These are phyloP conservation scores for Hypomecis punctinalis DNA, from an alignment of 2,888 invertebrate species.

Conservation along the genomic window DNA sequence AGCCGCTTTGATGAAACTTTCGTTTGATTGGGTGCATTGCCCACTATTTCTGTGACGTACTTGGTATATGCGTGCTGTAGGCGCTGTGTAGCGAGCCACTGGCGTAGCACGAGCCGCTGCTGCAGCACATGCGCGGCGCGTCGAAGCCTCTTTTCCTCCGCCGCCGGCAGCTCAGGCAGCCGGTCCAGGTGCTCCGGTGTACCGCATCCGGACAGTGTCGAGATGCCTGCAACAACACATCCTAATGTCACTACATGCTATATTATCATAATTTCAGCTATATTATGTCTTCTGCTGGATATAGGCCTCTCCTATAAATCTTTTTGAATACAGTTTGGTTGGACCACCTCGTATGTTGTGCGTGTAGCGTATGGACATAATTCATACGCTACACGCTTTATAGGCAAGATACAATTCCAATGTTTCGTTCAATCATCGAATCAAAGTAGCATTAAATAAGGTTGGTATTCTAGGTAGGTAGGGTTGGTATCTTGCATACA, in stretches of 20 bases:
- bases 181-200: conserved; percentile 89
- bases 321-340: too few species aligned
- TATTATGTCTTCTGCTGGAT: too few species aligned
- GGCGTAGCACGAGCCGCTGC: conserved; percentile 92
- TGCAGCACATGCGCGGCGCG: conserved; percentile 92
- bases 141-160: conserved; percentile 93
- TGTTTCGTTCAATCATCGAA: not conserved
- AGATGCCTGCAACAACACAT: conserved; percentile 87
- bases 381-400: too few species aligned
- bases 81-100: conserved; percentile 92
- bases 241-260: not conserved
- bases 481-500: too few species aligned
- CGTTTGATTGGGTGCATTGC: not conserved
- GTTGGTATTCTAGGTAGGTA: not conserved
- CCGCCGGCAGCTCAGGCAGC: conserved; percentile 92
- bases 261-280: too few species aligned
- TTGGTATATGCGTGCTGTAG: conserved; percentile 90
- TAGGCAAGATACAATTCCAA: too few species aligned
- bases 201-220: conserved; percentile 92
- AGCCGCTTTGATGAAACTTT: not conserved
- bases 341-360: too few species aligned
- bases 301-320: too few species aligned
- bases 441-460: not conserved
- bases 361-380: too few species aligned
- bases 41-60: conserved; percentile 59